Evolutionary conservation across 37 sponge, comb jelly and placozoan genomes (phyloP).

Genomic region (Lycopodina hypogea): DNA sequence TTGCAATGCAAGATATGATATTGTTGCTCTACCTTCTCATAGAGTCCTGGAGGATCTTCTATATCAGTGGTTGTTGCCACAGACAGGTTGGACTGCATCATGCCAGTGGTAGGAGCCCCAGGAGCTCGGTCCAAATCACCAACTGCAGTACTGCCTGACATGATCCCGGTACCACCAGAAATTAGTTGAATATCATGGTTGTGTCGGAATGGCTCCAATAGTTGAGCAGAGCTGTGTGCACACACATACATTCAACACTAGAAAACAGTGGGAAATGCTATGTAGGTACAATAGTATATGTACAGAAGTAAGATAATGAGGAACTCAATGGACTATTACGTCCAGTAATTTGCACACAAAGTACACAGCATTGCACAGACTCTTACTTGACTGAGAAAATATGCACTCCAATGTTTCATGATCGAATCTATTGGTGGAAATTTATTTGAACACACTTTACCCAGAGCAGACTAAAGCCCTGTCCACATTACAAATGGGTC

Average conservation of each 20-base stretch:
- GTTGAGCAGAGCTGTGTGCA: constrained; percentile 61
- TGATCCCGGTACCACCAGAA: constrained; percentile 8
- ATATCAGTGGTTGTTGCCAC: constrained; percentile 42
- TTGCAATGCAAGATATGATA: background rate
- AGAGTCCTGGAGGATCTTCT: constrained; percentile 92
- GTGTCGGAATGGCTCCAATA: constrained; percentile 73
- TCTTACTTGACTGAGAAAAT: too few species aligned
- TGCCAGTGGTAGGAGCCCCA: constrained; percentile 25
- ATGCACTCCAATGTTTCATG: too few species aligned
- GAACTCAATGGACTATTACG: background rate
- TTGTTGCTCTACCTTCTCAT: constrained; percentile 70
- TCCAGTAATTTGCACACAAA: too few species aligned
- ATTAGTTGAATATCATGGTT: constrained; percentile 52
- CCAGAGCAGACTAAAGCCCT: too few species aligned
- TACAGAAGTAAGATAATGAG: background rate
- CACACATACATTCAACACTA: background rate
- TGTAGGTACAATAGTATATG: background rate
- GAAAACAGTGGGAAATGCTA: background rate
- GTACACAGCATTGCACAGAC: too few species aligned
- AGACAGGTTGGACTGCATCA: constrained; percentile 5
- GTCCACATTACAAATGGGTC: too few species aligned
- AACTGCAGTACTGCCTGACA: background rate
- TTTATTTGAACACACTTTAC: too few species aligned
- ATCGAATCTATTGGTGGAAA: too few species aligned
- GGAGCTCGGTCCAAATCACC: constrained; percentile 58